Percentiles rank a stretch among this genome's conserved stretches.
Evolutionary conservation across 2,888 invertebrate genomes (phyloP).

Genomic region (Lacanobia oleracea): DNA sequence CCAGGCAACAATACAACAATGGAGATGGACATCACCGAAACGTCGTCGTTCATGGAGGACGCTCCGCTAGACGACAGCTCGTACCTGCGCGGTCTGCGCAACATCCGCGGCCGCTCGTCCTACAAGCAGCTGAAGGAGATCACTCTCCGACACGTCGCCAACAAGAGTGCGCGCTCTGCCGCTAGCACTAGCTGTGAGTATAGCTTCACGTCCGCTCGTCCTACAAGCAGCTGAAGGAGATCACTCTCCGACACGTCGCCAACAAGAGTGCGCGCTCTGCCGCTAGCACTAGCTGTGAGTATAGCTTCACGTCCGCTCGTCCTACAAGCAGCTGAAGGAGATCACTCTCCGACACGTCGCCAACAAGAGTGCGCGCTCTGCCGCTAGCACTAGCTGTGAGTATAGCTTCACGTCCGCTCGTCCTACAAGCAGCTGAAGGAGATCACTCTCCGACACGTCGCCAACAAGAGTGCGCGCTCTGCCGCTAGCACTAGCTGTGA

Average conservation of each 20-base stretch:
- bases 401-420: slow-evolving; percentile 77
- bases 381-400: slow-evolving; percentile 40
- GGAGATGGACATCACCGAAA: slow-evolving; percentile 88
- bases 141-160: slow-evolving; percentile 59
- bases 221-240: slow-evolving; percentile 82
- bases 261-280: slow-evolving; percentile 61
- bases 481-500: slow-evolving; percentile 36
- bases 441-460: slow-evolving; percentile 65
- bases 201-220: slow-evolving; percentile 80
- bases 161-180: slow-evolving; percentile 59
- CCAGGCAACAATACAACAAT: slow-evolving; percentile 88
- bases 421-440: slow-evolving; percentile 84
- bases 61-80: slow-evolving; percentile 75
- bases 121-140: slow-evolving; percentile 83
- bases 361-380: slow-evolving; percentile 61
- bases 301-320: slow-evolving; percentile 79
- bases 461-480: slow-evolving; percentile 62
- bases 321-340: slow-evolving; percentile 83
- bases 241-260: slow-evolving; percentile 64
- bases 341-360: slow-evolving; percentile 65
- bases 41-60: slow-evolving; percentile 70
- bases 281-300: slow-evolving; percentile 42
- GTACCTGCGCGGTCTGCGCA: slow-evolving; percentile 79
- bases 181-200: slow-evolving; percentile 44
- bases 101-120: slow-evolving; percentile 82